Percentiles rank a stretch among this genome's conserved stretches.
These are phyloP conservation scores for Mormyrops attenuatus DNA, from an alignment of 2,797 vertebrate genomes.

Conservation along the genomic window DNA sequence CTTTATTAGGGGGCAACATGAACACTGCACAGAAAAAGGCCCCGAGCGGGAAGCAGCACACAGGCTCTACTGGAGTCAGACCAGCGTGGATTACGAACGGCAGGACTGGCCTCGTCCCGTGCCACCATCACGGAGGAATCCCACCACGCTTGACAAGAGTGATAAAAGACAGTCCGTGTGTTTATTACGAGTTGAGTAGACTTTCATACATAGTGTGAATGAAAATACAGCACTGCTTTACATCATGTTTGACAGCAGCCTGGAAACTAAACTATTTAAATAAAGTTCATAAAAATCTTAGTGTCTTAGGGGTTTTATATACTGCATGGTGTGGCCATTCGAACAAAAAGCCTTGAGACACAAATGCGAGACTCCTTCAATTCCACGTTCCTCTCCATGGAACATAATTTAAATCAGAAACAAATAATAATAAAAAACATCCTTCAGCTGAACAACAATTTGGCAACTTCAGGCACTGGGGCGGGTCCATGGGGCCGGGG, in stretches of 20 bases:
- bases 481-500: not conserved
- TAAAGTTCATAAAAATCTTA: not conserved
- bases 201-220: constrained; percentile 37
- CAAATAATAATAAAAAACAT: not conserved
- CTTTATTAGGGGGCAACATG: not conserved
- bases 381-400: not conserved
- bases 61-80: not conserved
- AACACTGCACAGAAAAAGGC: not conserved
- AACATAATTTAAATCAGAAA: not conserved
- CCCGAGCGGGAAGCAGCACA: not conserved
- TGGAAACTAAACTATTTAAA: not conserved
- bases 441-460: not conserved
- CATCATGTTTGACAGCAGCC: not conserved
- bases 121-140: not conserved
- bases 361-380: not conserved
- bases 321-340: not conserved
- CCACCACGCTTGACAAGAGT: not conserved
- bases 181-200: constrained; percentile 55
- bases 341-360: not conserved
- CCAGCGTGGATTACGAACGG: not conserved
- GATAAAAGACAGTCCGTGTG: constrained; percentile 30
- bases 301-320: not conserved
- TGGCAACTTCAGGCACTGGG: not conserved
- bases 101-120: not conserved
- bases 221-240: constrained; percentile 33